Evolutionary conservation across 2,113 vertebrate species (phyloP).

Genomic region (Columba livia): DNA sequence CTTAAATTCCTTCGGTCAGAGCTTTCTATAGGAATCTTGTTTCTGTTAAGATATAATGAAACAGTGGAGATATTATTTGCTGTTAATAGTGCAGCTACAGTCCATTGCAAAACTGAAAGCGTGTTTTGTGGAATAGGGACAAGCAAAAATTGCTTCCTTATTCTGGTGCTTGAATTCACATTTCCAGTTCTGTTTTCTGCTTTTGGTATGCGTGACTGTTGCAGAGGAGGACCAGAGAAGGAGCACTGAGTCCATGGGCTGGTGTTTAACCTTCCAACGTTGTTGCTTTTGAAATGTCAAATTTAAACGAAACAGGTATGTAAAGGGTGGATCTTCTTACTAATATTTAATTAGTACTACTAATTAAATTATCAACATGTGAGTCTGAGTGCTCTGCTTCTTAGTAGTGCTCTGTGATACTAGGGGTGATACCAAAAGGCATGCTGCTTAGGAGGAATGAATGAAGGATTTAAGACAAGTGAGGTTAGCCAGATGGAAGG

Average conservation of each 20-base stretch:
- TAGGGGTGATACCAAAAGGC: neutral
- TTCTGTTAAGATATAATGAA: conserved; percentile 47
- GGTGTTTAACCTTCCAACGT: neutral
- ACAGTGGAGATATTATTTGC: conserved; percentile 58
- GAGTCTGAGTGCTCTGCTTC: neutral
- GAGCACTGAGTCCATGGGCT: neutral
- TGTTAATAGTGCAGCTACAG: conserved; percentile 54
- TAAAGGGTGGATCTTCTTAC: neutral
- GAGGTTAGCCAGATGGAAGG: neutral
- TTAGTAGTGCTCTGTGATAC: neutral
- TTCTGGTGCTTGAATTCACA: conserved; percentile 62
- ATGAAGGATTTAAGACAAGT: neutral
- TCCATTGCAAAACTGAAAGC: conserved; percentile 64
- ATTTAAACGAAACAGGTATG: conserved; percentile 40
- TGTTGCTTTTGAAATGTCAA: conserved; percentile 31
- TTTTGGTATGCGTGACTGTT: neutral
- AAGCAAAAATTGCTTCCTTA: conserved; percentile 61
- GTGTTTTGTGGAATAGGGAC: conserved; percentile 45
- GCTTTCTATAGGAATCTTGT: conserved; percentile 53
- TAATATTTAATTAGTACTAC: conserved; percentile 20
- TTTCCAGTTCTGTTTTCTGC: conserved; percentile 55
- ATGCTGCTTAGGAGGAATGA: neutral
- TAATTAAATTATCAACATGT: neutral
- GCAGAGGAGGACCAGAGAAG: conserved; percentile 18
- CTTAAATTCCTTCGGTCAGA: conserved; percentile 32